A percentile compares a stretch with the other conserved stretches of the same genome.
phyloP scores from a whole-genome alignment of 1,140 invertebrate species.

The Tetragonula clypearis region DNA sequence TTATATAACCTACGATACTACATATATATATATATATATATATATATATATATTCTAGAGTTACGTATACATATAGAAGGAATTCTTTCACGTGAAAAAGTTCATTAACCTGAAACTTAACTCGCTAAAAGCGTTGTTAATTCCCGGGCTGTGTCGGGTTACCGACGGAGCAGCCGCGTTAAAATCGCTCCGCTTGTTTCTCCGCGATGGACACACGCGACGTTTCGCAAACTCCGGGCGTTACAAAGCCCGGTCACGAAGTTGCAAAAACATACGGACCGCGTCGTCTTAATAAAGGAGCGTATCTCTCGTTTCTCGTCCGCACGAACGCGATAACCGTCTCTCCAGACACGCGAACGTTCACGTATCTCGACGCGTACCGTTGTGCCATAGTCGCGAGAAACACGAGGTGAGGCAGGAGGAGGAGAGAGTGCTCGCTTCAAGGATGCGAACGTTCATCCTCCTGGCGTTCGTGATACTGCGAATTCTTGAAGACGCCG shows the following conservation, averaged over 20 bases:
- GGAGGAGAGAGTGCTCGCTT: not conserved
- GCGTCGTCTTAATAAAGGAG: not conserved
- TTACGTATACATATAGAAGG: not conserved
- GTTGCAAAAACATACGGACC: not conserved
- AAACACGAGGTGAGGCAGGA: not conserved
- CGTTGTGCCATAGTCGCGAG: not conserved
- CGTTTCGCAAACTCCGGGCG: not conserved
- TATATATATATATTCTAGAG: too few species aligned
- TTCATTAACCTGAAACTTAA: not conserved
- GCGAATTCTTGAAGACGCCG: slow-evolving; percentile 6
- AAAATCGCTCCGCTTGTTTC: not conserved
- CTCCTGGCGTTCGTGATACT: slow-evolving; percentile 1
- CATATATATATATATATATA: too few species aligned
- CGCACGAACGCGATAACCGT: not conserved
- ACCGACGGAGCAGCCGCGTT: not conserved
- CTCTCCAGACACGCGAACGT: not conserved
- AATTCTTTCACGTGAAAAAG: not conserved
- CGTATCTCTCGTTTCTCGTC: not conserved
- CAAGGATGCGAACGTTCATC: slow-evolving; percentile 1
- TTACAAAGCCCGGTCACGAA: not conserved
- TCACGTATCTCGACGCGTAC: not conserved
- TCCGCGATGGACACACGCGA: too few species aligned
- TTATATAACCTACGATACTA: too few species aligned
- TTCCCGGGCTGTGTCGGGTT: not conserved
- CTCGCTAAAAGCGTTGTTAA: not conserved